Base-by-base conservation (phyloP, 2,797 vertebrate genomes). In the Rhincodon typus region DNA sequence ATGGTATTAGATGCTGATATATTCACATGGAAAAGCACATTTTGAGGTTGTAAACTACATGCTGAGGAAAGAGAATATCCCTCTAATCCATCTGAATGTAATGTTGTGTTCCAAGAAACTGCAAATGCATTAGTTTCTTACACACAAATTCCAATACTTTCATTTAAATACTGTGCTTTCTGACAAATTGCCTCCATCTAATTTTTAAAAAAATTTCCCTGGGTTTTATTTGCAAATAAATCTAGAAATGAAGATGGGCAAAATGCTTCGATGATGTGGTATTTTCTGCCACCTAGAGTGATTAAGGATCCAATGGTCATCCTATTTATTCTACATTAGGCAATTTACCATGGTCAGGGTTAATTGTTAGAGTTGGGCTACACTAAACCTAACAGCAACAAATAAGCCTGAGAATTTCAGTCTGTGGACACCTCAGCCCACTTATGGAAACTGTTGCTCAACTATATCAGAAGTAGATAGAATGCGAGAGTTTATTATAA, bases 161-260 rank as follows among this genome's bases (percentile, higher is more conserved):
- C 34, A 91, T 66, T 67, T 66, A 66, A 91, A 66, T 62, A 17
- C 8, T 67, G 5, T 62, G 0, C 12, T 62, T 0, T 88, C 3
- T 15, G 13, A 34, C n/a, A n/a, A 34, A 23, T 62, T 66, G 88
- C 17, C 34, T 91, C 57, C 34, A 66, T 66, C 53, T 62, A 10
- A 10, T 62, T 62, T 38, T 62, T 34, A 67, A 50, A 50, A 50
- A 50, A 50, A 50, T 19, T 66, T n/a, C 34, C 66, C 34, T 66
- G 88, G 19, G 34, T 91, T 91, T 67, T 91, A 62, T 57, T 67
- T 67, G 88, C 38, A 91, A 91, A 62, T 38, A 67, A 91, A 91
- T 91, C 5, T 62, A 91, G 57, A 66, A n/a, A 4, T 34, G 62
- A 34, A 34, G 57, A 19, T 91, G 57, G 6, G 6, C 19, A 91